Base-by-base conservation (phyloP, 2,113 vertebrate species). In the Chaetops frenatus region DNA sequence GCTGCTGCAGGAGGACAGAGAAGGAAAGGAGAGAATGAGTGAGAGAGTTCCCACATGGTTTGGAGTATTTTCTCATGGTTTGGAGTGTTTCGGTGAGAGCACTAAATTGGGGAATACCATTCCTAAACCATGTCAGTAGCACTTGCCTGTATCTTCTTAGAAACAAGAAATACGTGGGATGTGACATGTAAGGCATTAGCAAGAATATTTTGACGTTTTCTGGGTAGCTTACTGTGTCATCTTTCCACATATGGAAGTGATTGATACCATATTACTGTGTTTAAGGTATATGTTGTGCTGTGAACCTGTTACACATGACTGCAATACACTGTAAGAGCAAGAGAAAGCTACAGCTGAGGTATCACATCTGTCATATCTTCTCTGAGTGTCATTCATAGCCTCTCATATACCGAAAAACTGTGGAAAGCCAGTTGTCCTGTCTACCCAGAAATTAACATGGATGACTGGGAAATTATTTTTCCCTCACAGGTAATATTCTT, bases 81-180 rank as follows among this genome's bases (percentile, higher is more conserved):
- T 74, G 45, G 11, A 67, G n/a, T 40, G 14, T 76, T 69, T 47
- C 0, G 0, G 12, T n/a, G 15, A 21, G 25, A 76, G 31, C 25
- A 42, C 54, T 35, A 13, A 47, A 76, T 11, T 76, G 54, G 18
- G 47, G 25, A 61, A 47, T 42, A 40, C 29, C 11, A 40, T 40
- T 67, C 17, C 54, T 82, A 61, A 90, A 31, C 11, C 8, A 10
- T 29, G 10, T 54, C 47, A 57, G 29, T 70, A 58, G 38, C 15
- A 13, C 82, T 71, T 79, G 9, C 33, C 8, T 60, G 10, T 56
- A 38, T 58, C n/a, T 64, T 80, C 42, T 44, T 50, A 65, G 40
- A 27, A 51, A 10, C 36, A 62, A 72, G 27, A 28, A 64, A 48
- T 90, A 25, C 12, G 15, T 79, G 31, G 24, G 24, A 23, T 86